Evolutionary conservation across 1,140 invertebrate species (phyloP).

Genomic region (honey bee (Apis mellifera)): Amel_HAv3.1 CM009932.2:12079501-12080000

Average conservation of each 20-base stretch:
- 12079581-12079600: neutral
- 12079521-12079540: constrained; percentile 6
- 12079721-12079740: neutral
- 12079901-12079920: constrained; percentile 50
- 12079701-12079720: no score
- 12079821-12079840: constrained; percentile 15
- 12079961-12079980: constrained; percentile 16
- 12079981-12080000: constrained; percentile 5
- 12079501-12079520: neutral
- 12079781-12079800: neutral
- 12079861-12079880: neutral
- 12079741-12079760: neutral
- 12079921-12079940: constrained; percentile 15
- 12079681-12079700: constrained; percentile 5
- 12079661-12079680: neutral
- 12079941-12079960: constrained; percentile 13
- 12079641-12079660: constrained; percentile 22
- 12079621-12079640: neutral
- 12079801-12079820: neutral
- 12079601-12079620: constrained; percentile 17
- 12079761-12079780: no score
- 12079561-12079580: constrained; percentile 3
- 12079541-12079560: neutral
- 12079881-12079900: neutral
- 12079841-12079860: neutral